Base-by-base conservation (phyloP, 2,888 invertebrate genomes). In the Lasioglossum vierecki region DNA sequence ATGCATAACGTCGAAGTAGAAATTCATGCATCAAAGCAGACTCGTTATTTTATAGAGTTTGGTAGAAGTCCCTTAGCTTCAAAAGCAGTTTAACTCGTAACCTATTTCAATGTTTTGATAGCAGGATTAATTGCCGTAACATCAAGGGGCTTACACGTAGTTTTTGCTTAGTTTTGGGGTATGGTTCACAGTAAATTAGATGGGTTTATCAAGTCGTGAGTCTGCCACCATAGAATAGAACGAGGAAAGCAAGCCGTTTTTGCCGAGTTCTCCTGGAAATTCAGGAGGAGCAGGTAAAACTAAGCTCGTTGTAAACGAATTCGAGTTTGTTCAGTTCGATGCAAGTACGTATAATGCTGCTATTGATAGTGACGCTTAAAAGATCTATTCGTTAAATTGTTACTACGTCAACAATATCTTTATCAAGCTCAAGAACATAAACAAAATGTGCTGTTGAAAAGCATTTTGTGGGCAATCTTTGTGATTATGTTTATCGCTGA, bases 181-280 rank as follows among this genome's bases (percentile, higher is more conserved):
- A 70, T 70, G 79, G 74, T 68, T 70, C 60, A 63, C 44, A 53
- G 86, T 87, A 84, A 83, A 88, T 88, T 88, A 86, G 73, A 88
- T 80, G 72, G 73, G 80, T 82, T 88, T 88, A 88, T 88, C 84
- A 84, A 75, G 46, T 82, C 68, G 63, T 60, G 41, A 80, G 44
- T 82, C 46, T 60, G 44, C n/a, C 41, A 82, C 63, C 80, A 57
- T 41, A 41, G 78, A 66, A 68, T 60, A 76, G 82, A 80, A 85
- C 79, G 75, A 83, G 82, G 77, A 77, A 81, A 84, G 74, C 77
- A 44, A 80, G 71, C 70, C 82, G 87, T 88, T 86, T 82, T 88
- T 86, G 82, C 73, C 30, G 41, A 60, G 76, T 79, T 82, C 80
- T 60, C 70, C 13, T 30, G 76, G 57, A 88, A 88, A 63, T 83